These are phyloP conservation scores for Metacarcinus magister DNA, from an alignment of 2,888 invertebrate species.

Conservation along the genomic window DNA sequence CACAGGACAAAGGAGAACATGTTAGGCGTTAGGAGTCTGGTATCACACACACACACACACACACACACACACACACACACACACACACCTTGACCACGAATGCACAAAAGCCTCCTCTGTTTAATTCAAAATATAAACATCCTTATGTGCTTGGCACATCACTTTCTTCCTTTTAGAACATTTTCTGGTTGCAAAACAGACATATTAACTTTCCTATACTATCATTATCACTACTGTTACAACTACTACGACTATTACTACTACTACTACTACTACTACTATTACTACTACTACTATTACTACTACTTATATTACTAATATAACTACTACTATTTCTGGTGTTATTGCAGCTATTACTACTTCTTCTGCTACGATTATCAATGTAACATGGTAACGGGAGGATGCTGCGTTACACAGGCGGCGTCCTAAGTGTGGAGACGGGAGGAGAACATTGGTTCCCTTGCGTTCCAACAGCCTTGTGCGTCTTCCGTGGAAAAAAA, in stretches of 20 bases:
- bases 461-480: not conserved
- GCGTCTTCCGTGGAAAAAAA: not conserved
- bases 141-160: too few species aligned
- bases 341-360: not conserved
- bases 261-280: conserved; percentile 13
- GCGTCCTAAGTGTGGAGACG: not conserved
- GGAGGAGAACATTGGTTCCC: not conserved
- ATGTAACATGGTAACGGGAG: not conserved
- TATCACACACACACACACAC: not conserved
- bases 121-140: too few species aligned
- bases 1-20: not conserved
- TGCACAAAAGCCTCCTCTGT: too few species aligned
- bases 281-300: not conserved
- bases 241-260: not conserved
- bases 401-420: not conserved
- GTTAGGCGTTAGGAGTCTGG: not conserved
- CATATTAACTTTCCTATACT: not conserved
- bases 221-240: not conserved
- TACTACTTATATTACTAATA: not conserved
- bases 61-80: too few species aligned
- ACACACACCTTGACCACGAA: too few species aligned
- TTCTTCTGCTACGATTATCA: not conserved
- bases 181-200: too few species aligned
- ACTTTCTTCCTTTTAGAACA: too few species aligned
- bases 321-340: not conserved